Evolutionary conservation across 2,888 invertebrate genomes (phyloP).

Genomic region (Papilio elwesi): DNA sequence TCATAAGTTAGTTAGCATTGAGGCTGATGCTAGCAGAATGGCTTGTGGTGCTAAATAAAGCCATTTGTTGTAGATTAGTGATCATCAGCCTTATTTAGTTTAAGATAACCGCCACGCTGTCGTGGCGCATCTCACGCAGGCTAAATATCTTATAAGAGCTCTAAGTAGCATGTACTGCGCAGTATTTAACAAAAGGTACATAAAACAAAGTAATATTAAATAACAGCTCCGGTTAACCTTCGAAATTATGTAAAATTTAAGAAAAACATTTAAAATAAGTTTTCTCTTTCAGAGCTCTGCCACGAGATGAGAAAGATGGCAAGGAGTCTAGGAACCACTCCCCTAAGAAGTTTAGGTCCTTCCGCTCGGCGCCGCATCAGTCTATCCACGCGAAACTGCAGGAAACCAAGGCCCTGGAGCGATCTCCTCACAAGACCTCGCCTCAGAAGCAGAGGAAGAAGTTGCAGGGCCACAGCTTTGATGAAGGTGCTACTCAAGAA

Average conservation of each 20-base stretch:
- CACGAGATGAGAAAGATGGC: conserved; percentile 93
- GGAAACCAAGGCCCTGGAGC: conserved; percentile 86
- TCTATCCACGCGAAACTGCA: conserved; percentile 84
- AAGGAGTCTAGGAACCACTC: conserved; percentile 91
- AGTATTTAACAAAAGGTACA: not conserved
- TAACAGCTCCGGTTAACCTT: not conserved
- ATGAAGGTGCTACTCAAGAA: conserved; percentile 78
- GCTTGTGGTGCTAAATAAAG: conserved; percentile 66
- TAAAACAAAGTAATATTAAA: not conserved
- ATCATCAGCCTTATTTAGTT: conserved; percentile 57
- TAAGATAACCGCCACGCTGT: conserved; percentile 29
- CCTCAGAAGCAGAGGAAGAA: conserved; percentile 85
- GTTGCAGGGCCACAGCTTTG: conserved; percentile 79
- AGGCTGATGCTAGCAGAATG: conserved; percentile 74
- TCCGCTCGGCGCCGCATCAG: conserved; percentile 84
- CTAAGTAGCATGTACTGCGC: conserved; percentile 13
- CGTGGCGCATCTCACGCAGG: conserved; percentile 22
- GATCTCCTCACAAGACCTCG: conserved; percentile 85
- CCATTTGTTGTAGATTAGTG: conserved; percentile 64
- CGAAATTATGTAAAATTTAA: not conserved
- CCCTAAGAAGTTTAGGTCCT: conserved; percentile 86
- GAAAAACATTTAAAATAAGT: not conserved
- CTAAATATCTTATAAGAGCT: conserved; percentile 17
- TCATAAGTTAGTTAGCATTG: conserved; percentile 58
- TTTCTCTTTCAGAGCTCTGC: conserved; percentile 86